These are phyloP conservation scores for Antitype chi DNA, from an alignment of 2,888 invertebrate species.

Conservation along the genomic window DNA sequence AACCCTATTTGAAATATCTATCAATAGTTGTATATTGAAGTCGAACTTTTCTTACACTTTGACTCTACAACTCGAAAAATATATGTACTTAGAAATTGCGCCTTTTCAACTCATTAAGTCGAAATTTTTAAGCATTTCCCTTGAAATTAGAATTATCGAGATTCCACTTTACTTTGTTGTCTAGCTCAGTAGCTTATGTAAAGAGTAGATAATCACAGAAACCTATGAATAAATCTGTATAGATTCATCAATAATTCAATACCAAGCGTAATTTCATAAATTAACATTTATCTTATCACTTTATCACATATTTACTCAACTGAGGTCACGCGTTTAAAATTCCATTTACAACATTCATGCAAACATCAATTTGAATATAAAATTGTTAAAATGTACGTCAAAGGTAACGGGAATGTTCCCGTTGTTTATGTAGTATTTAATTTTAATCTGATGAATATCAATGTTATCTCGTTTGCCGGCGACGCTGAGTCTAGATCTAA, in stretches of 20 bases:
- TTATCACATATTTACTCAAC: slow-evolving; percentile 13
- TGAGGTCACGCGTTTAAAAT: slow-evolving; percentile 35
- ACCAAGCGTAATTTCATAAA: slow-evolving; percentile 22
- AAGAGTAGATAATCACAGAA: background rate
- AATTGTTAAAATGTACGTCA: slow-evolving; percentile 22
- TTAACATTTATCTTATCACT: slow-evolving; percentile 18
- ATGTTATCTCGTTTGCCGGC: slow-evolving; percentile 50
- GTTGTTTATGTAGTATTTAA: slow-evolving; percentile 47
- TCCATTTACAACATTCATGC: slow-evolving; percentile 13
- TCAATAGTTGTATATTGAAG: no score
- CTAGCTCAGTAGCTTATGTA: background rate
- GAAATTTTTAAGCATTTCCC: no score
- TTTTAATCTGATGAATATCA: slow-evolving; percentile 31
- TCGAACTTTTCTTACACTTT: no score
- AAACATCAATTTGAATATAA: slow-evolving; percentile 45
- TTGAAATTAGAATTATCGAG: no score
- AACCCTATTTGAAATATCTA: no score
- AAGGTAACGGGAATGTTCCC: slow-evolving; percentile 57
- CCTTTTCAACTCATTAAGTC: no score
- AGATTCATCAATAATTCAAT: slow-evolving; percentile 27
- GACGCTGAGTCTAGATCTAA: slow-evolving; percentile 53
- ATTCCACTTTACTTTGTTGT: background rate
- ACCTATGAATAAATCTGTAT: slow-evolving; percentile 28
- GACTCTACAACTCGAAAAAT: no score
- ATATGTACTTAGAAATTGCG: no score